A percentile compares a stretch with the other conserved stretches of the same genome.
Conservation (phyloP, 1,140 invertebrate genomes). For the Drosophila tropicalis region DNA sequence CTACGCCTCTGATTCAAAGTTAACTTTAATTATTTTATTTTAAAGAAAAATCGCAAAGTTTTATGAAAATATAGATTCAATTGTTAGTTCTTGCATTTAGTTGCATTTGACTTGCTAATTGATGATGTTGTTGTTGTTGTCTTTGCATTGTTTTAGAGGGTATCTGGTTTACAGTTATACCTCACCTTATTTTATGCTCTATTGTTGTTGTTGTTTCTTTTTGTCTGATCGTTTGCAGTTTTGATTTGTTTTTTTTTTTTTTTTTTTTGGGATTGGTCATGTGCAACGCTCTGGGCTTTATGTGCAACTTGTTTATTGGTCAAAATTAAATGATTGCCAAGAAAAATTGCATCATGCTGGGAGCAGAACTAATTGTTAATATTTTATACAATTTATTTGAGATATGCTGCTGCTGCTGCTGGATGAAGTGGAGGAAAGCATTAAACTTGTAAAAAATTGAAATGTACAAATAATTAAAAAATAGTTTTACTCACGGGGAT, state of each 20-base stretch:
- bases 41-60: no score
- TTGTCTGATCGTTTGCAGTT: constrained; percentile 6
- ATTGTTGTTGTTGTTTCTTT: constrained; percentile 23
- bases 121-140: no score
- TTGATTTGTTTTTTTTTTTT: constrained; percentile 28
- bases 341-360: constrained; percentile 64
- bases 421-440: constrained; percentile 23
- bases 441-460: constrained; percentile 21
- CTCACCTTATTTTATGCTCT: constrained; percentile 13
- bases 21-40: no score
- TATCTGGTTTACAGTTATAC: background rate
- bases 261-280: constrained; percentile 40
- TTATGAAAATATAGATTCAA: no score
- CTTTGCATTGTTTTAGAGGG: background rate
- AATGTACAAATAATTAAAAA: constrained; percentile 76
- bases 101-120: no score
- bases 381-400: constrained; percentile 22
- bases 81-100: no score
- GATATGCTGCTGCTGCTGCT: constrained; percentile 5
- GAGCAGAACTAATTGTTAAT: constrained; percentile 52
- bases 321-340: constrained; percentile 60
- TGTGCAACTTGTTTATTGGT: constrained; percentile 48
- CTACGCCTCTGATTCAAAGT: no score
- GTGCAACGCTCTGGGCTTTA: constrained; percentile 31
- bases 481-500: constrained; percentile 59